A percentile compares a stretch with the other conserved stretches of the same genome.
phyloP scores from a whole-genome alignment of 2,888 invertebrate species.

The Lochmaea crataegi region DNA sequence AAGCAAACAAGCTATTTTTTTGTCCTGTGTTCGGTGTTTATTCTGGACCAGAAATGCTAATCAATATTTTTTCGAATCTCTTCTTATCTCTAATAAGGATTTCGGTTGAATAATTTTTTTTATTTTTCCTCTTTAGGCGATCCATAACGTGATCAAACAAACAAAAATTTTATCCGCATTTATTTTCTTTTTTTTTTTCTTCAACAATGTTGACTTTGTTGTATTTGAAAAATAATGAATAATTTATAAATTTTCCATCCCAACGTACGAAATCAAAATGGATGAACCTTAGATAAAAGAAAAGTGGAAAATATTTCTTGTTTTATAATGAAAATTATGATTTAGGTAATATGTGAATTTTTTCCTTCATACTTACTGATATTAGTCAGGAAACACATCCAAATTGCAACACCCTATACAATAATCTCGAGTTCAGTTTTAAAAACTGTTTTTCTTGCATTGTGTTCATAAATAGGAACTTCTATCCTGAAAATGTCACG shows the following conservation, averaged over 20 bases:
- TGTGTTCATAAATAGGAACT: too few species aligned
- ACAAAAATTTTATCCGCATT: not conserved
- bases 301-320: too few species aligned
- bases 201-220: not conserved
- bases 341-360: too few species aligned
- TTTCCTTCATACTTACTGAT: too few species aligned
- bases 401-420: too few species aligned
- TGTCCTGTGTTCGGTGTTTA: not conserved
- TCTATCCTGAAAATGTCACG: too few species aligned
- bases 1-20: not conserved
- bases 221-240: not conserved
- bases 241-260: not conserved
- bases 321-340: too few species aligned
- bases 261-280: not conserved
- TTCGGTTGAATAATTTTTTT: not conserved
- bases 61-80: not conserved
- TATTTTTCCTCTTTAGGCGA: not conserved
- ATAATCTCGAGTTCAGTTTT: too few species aligned
- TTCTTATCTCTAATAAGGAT: not conserved
- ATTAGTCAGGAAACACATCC: too few species aligned
- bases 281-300: not conserved
- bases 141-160: not conserved
- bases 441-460: too few species aligned
- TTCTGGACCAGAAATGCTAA: not conserved
- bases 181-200: not conserved